Evolutionary conservation across 1,140 invertebrate genomes (phyloP), one percentile per base, ranked within the genome.

Genomic region (Laodelphax striatellus): DNA sequence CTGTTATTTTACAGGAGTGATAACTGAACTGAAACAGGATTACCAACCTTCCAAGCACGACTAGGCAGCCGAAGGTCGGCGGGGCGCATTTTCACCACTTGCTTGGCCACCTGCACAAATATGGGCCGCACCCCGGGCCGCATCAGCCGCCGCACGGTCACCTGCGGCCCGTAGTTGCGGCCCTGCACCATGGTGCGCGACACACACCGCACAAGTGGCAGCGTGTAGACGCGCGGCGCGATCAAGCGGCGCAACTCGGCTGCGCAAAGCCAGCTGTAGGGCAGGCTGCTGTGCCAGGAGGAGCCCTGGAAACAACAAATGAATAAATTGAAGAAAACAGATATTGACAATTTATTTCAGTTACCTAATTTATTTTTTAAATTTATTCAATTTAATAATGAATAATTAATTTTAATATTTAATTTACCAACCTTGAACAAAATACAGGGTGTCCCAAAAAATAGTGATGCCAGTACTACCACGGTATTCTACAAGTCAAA

Each of bases 131-230:
- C 50, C 38, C 10, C 28, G 71, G 2, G 46, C 34, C 76, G 76
- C 41, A 79, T 77, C 14, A 85, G 71, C 31, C 83, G 69, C 64
- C 79, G 76, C 0, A 85, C 83, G 24, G 80, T 83, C 9, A 86
- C 82, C 67, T 82, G 81, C 1, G 83, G 83, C 0, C 83, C 82
- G 66, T 83, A 85, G 70, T 83, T 85, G 58, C 79, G 76, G 9
- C 82, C 81, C 67, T 83, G 82, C 10, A 84, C 77, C 83, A 85
- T 85, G 0, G 82, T 86, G 58, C 81, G 77, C 22, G 80, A 80
- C 13, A 85, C 73, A 60, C 79, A 78, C 58, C 82, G 70, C 0
- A 85, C 81, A 66, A 86, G 75, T 10, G 83, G 83, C 55, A 85
- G 71, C 1, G 81, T 83, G 68, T 83, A 82, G 4, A 85, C 81